Conservation (phyloP, 2,113 vertebrate species). For the Lepisosteus osseus region DNA sequence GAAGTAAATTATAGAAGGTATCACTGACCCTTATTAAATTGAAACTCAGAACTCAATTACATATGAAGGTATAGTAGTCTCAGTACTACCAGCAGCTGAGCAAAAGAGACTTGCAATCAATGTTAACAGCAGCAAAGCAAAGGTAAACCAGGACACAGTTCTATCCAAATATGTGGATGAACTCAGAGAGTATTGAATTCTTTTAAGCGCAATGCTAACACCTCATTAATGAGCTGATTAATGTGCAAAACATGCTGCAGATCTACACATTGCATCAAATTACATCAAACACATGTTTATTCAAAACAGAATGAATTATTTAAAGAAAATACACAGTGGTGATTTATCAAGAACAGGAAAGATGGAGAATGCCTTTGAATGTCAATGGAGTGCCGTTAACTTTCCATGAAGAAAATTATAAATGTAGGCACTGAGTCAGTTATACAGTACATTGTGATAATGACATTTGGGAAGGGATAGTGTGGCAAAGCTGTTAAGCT, state of each 20-base stretch:
- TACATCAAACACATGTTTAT: constrained; percentile 32
- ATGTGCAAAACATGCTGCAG: constrained; percentile 24
- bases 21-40: constrained; percentile 62
- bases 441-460: constrained; percentile 46
- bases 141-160: constrained; percentile 44
- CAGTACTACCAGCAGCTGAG: constrained; percentile 53
- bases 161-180: neutral
- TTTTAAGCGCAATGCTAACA: constrained; percentile 22
- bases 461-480: constrained; percentile 68
- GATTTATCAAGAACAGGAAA: constrained; percentile 33
- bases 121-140: constrained; percentile 48
- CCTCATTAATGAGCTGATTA: constrained; percentile 27
- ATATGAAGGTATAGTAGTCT: constrained; percentile 65
- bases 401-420: constrained; percentile 56
- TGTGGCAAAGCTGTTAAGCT: constrained; percentile 71
- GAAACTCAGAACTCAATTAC: constrained; percentile 67
- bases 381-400: constrained; percentile 24
- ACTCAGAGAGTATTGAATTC: constrained; percentile 15
- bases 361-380: constrained; percentile 22
- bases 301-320: constrained; percentile 26
- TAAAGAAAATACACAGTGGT: constrained; percentile 11
- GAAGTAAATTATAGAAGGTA: constrained; percentile 62
- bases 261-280: constrained; percentile 21
- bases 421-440: constrained; percentile 51
- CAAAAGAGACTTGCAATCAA: constrained; percentile 53